phyloP scores from a whole-genome alignment of 2,888 invertebrate species.

The Thymelicus sylvestris region DNA sequence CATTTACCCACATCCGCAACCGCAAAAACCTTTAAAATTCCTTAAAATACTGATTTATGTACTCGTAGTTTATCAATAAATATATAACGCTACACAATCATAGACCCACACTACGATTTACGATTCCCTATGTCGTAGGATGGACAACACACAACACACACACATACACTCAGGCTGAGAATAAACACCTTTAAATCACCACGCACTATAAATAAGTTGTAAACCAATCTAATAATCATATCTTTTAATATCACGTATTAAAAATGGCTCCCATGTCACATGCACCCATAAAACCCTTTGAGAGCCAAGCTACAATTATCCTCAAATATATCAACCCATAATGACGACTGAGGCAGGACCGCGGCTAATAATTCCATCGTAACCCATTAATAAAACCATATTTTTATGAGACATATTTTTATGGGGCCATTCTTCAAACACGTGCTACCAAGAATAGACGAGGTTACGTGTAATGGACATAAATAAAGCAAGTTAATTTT shows the following conservation, averaged over 20 bases:
- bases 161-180: no score
- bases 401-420: conserved; percentile 47
- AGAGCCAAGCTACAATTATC: conserved; percentile 40
- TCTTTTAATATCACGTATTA: conserved; percentile 23
- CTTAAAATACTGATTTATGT: no score
- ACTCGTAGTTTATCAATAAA: no score
- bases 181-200: background rate
- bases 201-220: background rate
- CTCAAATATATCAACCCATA: conserved; percentile 39
- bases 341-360: conserved; percentile 34
- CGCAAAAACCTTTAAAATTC: no score
- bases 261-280: conserved; percentile 31
- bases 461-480: background rate
- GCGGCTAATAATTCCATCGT: conserved; percentile 40
- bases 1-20: no score
- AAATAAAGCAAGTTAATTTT: conserved; percentile 1
- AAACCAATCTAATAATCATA: conserved; percentile 22
- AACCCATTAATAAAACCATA: conserved; percentile 45
- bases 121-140: no score
- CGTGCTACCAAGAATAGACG: conserved; percentile 25
- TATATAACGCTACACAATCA: no score
- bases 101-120: no score
- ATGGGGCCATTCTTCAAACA: conserved; percentile 42
- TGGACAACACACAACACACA: no score
- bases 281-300: conserved; percentile 24